Evolutionary conservation across 1,140 invertebrate species (phyloP), one percentile per base, ranked within the genome.

Genomic region (Phymastichus coffea): DNA sequence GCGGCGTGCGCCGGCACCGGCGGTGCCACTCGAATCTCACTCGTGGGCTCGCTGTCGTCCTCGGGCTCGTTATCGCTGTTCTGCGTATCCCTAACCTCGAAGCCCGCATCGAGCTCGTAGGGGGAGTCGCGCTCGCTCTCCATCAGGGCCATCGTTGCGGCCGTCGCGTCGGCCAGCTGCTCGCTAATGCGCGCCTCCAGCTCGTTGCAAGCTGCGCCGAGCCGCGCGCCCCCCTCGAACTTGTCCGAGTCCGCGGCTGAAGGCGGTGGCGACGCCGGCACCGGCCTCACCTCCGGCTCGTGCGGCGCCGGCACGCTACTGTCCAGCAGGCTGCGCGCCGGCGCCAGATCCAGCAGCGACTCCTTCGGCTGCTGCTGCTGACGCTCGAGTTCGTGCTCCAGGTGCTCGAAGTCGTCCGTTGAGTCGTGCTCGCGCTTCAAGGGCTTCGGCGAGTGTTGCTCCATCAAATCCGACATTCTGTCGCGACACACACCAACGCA

Each of bases 381-480:
- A 12, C 60, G 63, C 37, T 57, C 41, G 35, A 38, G 15, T 44
- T 82, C 81, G 62, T 84, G 83, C 44, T 84, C 85, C 53, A 88
- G 75, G 70, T 88, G 86, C 68, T 88, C 87, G 71, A 89, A 88
- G 71, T 88, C 87, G 66, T 89, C 87, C 37, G 85, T 79, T 4
- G 86, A 88, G 66, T 88, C 86, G 66, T 84, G 82, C 38, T 72
- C 68, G 10, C 66, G 65, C 19, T 67, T 68, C 17, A 68, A 61
- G 0, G 44, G 22, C 23, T 33, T 15, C 23, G 33, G 7, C 35
- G 41, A 15, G 33, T 46, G 20, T 10, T 62, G 53, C 25, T 56
- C 59, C 23, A 57, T 9, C 9, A 62, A 40, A 12, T 62, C 60
- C 4, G 60, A 57, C 62, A 56, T 60, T 47, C 37, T 35, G n/a